phyloP scores from a whole-genome alignment of 2,113 vertebrate genomes.

The Mirza zaza region DNA sequence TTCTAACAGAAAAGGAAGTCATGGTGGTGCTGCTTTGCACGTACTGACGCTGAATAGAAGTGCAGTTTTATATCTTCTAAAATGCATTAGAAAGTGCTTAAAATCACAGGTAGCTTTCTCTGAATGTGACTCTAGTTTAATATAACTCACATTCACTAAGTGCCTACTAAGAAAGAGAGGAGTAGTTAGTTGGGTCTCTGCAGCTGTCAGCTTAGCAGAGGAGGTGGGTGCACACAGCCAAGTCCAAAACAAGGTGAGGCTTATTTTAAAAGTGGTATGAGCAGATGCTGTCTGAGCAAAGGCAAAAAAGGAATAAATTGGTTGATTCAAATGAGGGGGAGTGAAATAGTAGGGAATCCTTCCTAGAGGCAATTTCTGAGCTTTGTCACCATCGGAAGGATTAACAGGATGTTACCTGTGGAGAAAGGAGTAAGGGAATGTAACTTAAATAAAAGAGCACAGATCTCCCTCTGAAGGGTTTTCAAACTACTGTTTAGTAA shows the following conservation, averaged over 20 bases:
- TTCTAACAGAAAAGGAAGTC: background rate
- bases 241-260: background rate
- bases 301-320: background rate
- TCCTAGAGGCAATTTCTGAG: background rate
- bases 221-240: background rate
- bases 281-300: background rate
- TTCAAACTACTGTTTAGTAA: background rate
- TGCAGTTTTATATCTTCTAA: background rate
- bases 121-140: background rate
- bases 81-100: background rate
- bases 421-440: background rate
- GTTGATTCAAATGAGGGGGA: background rate
- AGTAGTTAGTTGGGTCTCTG: background rate
- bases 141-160: background rate
- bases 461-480: background rate
- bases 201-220: background rate
- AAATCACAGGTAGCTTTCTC: background rate
- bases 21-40: background rate
- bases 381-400: background rate
- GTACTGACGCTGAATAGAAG: background rate
- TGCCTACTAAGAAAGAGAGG: background rate
- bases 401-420: background rate
- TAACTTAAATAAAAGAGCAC: background rate
- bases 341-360: background rate
- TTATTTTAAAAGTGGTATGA: background rate